Conservation (phyloP, 2,888 invertebrate genomes). For the Corbicula japonica region DNA sequence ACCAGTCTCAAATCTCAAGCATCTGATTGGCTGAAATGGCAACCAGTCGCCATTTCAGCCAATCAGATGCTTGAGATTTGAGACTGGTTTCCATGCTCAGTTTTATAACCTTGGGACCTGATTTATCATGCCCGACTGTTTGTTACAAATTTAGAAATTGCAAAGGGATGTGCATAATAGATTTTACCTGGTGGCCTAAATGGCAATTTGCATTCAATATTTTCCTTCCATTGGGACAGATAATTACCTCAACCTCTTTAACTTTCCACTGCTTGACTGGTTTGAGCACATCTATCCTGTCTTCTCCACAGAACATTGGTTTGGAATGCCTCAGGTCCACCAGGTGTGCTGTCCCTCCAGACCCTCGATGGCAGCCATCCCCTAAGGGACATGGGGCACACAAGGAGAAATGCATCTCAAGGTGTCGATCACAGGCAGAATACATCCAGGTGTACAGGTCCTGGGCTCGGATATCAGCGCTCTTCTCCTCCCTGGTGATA, state of each 20-base stretch:
- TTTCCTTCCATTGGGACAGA: no score
- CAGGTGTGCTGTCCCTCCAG: conserved; percentile 54
- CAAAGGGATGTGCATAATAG: no score
- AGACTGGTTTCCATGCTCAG: no score
- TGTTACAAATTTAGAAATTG: no score
- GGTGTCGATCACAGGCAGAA: conserved; percentile 29
- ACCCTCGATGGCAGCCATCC: conserved; percentile 33
- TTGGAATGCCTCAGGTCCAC: conserved; percentile 55
- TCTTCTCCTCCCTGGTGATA: conserved; percentile 58
- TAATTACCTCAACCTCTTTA: conserved; percentile 31
- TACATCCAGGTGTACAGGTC: conserved; percentile 56
- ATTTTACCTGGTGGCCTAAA: no score
- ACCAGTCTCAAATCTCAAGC: no score
- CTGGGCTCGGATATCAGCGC: conserved; percentile 7
- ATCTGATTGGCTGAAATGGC: no score
- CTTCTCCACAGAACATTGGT: conserved; percentile 66
- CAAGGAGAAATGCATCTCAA: conserved; percentile 41
- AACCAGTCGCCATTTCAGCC: no score
- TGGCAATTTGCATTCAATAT: no score
- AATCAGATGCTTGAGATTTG: no score
- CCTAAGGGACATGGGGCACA: conserved; percentile 58
- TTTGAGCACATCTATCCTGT: conserved; percentile 64
- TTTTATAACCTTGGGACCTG: no score
- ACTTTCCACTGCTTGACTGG: conserved; percentile 64
- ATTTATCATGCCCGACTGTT: no score